Evolutionary conservation across 2,888 invertebrate genomes (phyloP), one percentile per base, ranked within the genome.

Genomic region (Macrophya annulata): DNA sequence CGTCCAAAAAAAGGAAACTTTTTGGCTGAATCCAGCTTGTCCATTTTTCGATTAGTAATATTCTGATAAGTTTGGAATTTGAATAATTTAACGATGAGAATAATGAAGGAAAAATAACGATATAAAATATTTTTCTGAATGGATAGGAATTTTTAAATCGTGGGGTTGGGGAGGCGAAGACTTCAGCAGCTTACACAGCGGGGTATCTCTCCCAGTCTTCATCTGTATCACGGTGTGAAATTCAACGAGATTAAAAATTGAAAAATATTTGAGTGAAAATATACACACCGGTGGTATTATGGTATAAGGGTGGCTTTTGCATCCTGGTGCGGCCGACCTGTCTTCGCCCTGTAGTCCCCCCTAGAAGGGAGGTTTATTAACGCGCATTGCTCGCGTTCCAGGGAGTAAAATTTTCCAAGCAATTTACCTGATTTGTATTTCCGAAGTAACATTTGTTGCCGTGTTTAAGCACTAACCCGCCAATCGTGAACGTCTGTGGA

Each of bases 221-320:
- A 25, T 3, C 45, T 45, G 21, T 21, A 37, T 48, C 77, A 86
- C 86, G 87, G 88, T 87, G 89, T 88, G 90, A 90, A 90, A 91
- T 89, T 90, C 89, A 87, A 88, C 91, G 89, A 91, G 90, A 91
- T 91, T 91, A 91, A 91, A 91, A 91, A 91, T 91, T 90, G 88
- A 90, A 89, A 90, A 90, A 91, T 91, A 89, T 88, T 84, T 85
- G 79, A 72, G 86, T 81, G 31, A 86, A 86, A 86, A 88, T 88
- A 87, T 72, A 85, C 71, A 62, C 48, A 43, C 77, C 40, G 17
- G 72, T 37, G 77, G 55, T 51, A 43, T 12, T 17, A 4, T 12
- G n/a, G n/a, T n/a, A n/a, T n/a, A n/a, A 51, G 77, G 77, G 77
- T 48, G 77, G 77, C 31, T 8, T 48, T 25, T 25, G 25, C 37